Conservation (phyloP, 2,888 invertebrate species). For the Suillia variegata region DNA sequence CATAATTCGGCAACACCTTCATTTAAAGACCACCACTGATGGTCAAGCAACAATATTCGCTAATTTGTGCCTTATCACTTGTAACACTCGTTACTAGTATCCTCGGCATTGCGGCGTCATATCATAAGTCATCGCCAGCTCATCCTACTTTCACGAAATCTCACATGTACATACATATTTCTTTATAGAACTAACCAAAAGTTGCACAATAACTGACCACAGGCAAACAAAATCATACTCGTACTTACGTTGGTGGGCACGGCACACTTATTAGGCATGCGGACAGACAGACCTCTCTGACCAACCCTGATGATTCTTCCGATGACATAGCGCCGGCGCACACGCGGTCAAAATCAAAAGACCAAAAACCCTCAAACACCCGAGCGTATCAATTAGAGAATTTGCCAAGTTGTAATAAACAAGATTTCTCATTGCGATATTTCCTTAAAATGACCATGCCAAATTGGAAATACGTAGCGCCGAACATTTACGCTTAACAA, state of each 20-base stretch:
- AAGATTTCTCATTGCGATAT: slow-evolving; percentile 47
- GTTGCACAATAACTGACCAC: slow-evolving; percentile 11
- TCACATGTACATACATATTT: slow-evolving; percentile 26
- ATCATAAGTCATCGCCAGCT: slow-evolving; percentile 25
- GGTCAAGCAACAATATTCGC: slow-evolving; percentile 13
- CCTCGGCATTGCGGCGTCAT: slow-evolving; percentile 13
- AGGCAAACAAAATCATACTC: slow-evolving; percentile 14
- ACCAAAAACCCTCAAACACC: slow-evolving; percentile 11
- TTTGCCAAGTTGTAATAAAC: slow-evolving; percentile 55
- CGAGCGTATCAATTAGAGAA: slow-evolving; percentile 39
- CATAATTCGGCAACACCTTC: neutral
- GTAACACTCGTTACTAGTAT: slow-evolving; percentile 21
- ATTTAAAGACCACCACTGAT: slow-evolving; percentile 29
- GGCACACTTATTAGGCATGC: slow-evolving; percentile 51
- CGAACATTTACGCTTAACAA: no score
- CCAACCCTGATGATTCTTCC: slow-evolving; percentile 12
- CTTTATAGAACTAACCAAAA: slow-evolving; percentile 11
- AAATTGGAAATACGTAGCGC: slow-evolving; percentile 33
- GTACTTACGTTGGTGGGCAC: slow-evolving; percentile 35
- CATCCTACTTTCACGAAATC: slow-evolving; percentile 42
- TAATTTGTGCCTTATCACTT: slow-evolving; percentile 34
- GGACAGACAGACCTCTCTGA: no score
- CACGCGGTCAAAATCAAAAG: slow-evolving; percentile 25
- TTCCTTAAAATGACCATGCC: slow-evolving; percentile 38
- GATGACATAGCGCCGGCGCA: slow-evolving; percentile 41